Percentiles rank a stretch among this genome's conserved stretches.
Conservation (phyloP, 2,888 invertebrate species). For the Operophtera brumata region DNA sequence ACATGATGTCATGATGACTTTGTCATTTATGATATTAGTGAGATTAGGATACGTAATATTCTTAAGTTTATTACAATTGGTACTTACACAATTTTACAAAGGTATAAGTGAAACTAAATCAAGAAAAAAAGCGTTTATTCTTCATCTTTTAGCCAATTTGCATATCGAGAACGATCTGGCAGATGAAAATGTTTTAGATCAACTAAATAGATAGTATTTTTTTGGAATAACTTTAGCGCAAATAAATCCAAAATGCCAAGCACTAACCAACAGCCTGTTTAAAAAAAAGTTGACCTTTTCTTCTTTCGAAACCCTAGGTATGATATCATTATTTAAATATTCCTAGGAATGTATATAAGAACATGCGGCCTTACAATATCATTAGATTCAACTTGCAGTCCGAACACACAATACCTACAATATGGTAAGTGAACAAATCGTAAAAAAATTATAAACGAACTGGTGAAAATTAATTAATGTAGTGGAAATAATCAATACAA, state of each 20-base stretch:
- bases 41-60: no score
- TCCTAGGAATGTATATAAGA: slow-evolving; percentile 43
- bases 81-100: no score
- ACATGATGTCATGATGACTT: no score
- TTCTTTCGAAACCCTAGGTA: slow-evolving; percentile 29
- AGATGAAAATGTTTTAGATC: no score
- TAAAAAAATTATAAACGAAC: not conserved
- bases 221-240: slow-evolving; percentile 24
- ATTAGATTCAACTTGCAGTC: slow-evolving; percentile 41
- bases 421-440: slow-evolving; percentile 44
- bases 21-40: no score
- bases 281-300: slow-evolving; percentile 46
- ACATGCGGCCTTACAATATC: slow-evolving; percentile 14
- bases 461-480: no score
- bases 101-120: no score
- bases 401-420: slow-evolving; percentile 41
- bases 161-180: no score
- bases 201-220: no score
- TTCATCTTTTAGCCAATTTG: no score
- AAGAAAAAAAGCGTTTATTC: no score
- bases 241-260: slow-evolving; percentile 43
- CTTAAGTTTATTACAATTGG: no score
- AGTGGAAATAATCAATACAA: not conserved
- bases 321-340: slow-evolving; percentile 33
- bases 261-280: slow-evolving; percentile 22